phyloP scores from a whole-genome alignment of 1,140 invertebrate species.

The Drosophila kikkawai region DNA sequence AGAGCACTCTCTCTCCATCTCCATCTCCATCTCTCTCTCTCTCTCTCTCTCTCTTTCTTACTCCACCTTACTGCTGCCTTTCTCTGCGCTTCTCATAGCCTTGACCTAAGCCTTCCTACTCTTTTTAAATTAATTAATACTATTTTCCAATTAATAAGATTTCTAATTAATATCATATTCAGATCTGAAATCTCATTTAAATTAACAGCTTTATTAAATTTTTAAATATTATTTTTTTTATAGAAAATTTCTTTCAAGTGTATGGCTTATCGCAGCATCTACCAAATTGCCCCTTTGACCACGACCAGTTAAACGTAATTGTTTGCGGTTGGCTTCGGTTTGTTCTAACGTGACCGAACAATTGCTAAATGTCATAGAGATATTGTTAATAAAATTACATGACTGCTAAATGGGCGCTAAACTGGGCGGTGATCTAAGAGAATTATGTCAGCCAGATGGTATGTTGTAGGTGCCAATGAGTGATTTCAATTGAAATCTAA shows the following conservation, averaged over 20 bases:
- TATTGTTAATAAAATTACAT: conserved; percentile 59
- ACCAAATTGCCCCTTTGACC: conserved; percentile 62
- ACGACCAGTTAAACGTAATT: conserved; percentile 61
- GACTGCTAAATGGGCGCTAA: conserved; percentile 61
- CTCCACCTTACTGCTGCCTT: too few species aligned
- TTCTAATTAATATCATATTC: too few species aligned
- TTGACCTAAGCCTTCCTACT: too few species aligned
- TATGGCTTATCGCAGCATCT: conserved; percentile 49
- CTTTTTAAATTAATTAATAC: too few species aligned
- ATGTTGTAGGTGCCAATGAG: conserved; percentile 46
- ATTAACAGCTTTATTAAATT: neutral
- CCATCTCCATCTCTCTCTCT: too few species aligned
- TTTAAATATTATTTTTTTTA: neutral
- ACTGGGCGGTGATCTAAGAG: conserved; percentile 65
- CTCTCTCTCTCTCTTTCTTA: too few species aligned
- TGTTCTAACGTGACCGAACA: conserved; percentile 68
- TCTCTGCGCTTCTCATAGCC: too few species aligned
- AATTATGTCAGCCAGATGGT: conserved; percentile 64
- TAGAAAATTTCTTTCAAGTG: conserved; percentile 4
- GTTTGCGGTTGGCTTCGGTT: conserved; percentile 47
- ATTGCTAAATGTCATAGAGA: conserved; percentile 64
- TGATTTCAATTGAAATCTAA: conserved; percentile 41
- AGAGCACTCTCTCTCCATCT: too few species aligned
- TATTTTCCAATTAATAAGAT: too few species aligned
- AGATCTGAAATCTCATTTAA: neutral